These are phyloP conservation scores for Cistogaster globosa DNA, from an alignment of 2,888 invertebrate genomes.

Conservation along the genomic window DNA sequence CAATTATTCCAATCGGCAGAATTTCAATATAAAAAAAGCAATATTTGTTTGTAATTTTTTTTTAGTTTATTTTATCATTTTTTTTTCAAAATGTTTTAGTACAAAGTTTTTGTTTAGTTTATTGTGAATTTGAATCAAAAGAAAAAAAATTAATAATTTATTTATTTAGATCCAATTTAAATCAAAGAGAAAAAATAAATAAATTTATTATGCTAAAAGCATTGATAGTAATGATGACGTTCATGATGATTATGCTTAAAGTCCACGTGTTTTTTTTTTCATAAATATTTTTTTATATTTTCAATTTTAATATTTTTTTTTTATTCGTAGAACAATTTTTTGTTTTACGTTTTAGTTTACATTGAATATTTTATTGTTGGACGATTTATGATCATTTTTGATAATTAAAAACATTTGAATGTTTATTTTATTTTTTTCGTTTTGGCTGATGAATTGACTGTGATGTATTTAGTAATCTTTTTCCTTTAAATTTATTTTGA, in stretches of 20 bases:
- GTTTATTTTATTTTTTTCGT: not conserved
- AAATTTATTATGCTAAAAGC: constrained; percentile 9
- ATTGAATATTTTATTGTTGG: constrained; percentile 1
- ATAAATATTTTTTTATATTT: constrained; percentile 1
- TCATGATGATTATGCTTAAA: too few species aligned
- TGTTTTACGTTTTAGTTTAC: too few species aligned
- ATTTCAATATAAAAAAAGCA: not conserved
- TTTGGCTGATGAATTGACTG: too few species aligned
- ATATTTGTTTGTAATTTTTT: constrained; percentile 5
- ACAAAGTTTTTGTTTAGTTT: too few species aligned
- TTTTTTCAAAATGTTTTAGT: too few species aligned
- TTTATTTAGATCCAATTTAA: constrained; percentile 46
- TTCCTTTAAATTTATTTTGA: too few species aligned
- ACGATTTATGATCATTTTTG: constrained; percentile 49
- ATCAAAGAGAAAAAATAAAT: constrained; percentile 18
- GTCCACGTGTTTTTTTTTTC: too few species aligned
- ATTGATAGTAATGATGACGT: too few species aligned
- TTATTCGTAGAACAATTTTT: too few species aligned
- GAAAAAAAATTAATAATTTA: constrained; percentile 31
- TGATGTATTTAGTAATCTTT: too few species aligned
- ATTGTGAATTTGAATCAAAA: too few species aligned
- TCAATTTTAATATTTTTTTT: not conserved
- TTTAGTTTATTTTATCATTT: too few species aligned
- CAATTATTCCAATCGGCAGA: not conserved
- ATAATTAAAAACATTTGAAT: not conserved